Evolutionary conservation across 2,888 invertebrate genomes (phyloP).

Genomic region (Chloromyia formosa): DNA sequence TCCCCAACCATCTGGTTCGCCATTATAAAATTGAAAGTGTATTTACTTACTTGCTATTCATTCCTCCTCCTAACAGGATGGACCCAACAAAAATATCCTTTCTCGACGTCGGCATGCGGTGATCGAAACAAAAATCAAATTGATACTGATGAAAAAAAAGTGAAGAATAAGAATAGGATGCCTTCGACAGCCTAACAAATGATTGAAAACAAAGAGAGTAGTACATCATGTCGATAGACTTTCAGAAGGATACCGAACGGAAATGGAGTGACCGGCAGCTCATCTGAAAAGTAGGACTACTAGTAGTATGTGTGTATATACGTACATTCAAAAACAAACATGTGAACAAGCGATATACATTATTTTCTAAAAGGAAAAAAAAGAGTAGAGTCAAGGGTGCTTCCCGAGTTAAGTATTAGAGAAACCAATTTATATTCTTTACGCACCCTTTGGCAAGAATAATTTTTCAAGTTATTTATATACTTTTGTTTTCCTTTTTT

Average conservation of each 20-base stretch:
- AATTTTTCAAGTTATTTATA: slow-evolving; percentile 49
- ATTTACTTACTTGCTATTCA: no score
- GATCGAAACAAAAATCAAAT: no score
- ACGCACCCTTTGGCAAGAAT: slow-evolving; percentile 48
- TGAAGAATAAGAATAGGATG: no score
- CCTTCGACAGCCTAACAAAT: background rate
- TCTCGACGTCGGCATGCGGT: no score
- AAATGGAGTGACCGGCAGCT: background rate
- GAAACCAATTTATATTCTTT: slow-evolving; percentile 49
- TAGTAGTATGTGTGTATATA: no score
- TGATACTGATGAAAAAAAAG: no score
- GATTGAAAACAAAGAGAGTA: background rate
- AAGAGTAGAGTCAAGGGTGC: slow-evolving; percentile 17
- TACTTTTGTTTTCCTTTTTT: background rate
- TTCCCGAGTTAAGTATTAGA: slow-evolving; percentile 27
- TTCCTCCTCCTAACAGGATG: no score
- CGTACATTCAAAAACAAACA: background rate
- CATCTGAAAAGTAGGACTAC: background rate
- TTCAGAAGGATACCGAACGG: background rate
- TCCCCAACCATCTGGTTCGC: no score
- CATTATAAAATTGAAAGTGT: no score
- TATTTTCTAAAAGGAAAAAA: background rate
- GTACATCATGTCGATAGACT: background rate
- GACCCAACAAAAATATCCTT: no score
- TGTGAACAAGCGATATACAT: slow-evolving; percentile 23